Conservation (phyloP, 2,797 vertebrate species). For the Enteromius fasciolatus region DNA sequence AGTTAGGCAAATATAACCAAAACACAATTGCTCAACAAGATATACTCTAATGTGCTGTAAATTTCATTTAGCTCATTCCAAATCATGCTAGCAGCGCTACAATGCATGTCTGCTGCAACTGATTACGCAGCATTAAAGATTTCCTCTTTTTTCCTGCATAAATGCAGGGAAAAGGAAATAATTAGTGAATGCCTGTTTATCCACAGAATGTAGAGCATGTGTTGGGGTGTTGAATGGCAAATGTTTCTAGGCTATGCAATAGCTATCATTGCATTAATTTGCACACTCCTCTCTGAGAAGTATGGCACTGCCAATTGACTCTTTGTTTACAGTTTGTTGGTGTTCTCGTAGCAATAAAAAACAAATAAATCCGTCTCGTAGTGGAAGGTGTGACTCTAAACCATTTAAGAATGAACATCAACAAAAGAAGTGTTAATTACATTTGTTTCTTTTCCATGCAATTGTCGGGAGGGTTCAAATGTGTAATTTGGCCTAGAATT, state of each 20-base stretch:
- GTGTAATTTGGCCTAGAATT: not conserved
- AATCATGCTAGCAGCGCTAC: slow-evolving; percentile 62
- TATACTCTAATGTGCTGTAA: slow-evolving; percentile 41
- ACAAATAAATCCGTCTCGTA: not conserved
- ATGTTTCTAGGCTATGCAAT: slow-evolving; percentile 7
- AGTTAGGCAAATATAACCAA: not conserved
- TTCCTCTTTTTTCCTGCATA: slow-evolving; percentile 6
- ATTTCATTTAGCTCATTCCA: slow-evolving; percentile 60
- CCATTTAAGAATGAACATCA: slow-evolving; percentile 21
- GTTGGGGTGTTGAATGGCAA: not conserved
- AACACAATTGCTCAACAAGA: slow-evolving; percentile 18
- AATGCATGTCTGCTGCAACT: slow-evolving; percentile 60
- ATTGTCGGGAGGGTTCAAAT: not conserved
- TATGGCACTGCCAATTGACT: slow-evolving; percentile 10
- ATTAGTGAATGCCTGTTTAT: slow-evolving; percentile 23
- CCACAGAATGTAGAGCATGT: not conserved
- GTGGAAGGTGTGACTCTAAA: not conserved
- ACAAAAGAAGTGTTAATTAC: slow-evolving; percentile 17
- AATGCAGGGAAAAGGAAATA: not conserved
- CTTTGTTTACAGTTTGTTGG: not conserved
- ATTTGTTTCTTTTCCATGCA: slow-evolving; percentile 14
- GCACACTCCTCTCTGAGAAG: slow-evolving; percentile 15
- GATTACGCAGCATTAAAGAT: slow-evolving; percentile 67
- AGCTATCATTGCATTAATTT: slow-evolving; percentile 10
- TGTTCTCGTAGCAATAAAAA: slow-evolving; percentile 22